Base-by-base conservation (phyloP, 2,888 invertebrate species). In the Drosophila diplacantha region DNA sequence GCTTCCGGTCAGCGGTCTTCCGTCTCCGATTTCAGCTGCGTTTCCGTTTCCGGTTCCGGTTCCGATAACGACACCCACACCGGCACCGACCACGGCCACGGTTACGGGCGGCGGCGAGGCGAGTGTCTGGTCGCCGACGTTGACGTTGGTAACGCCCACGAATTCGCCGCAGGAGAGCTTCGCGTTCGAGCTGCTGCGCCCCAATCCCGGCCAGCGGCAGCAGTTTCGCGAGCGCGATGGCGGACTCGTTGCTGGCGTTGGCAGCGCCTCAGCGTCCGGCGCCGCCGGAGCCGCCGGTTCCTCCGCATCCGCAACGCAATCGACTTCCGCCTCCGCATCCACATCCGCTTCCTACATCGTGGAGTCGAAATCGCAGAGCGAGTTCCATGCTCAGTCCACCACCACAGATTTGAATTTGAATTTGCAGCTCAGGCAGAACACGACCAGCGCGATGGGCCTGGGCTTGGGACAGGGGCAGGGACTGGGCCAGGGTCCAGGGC, bases 331-430 rank as follows among this genome's bases (percentile, higher is more conserved):
- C 1, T 47, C 52, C 5, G 43, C 52, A 16, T 39, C 47, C n/a
- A 43, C 68, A 4, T 37, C 69, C 8, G 47, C 70, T 9, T 82
- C 83, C 8, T 82, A 84, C 47, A 62, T 80, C 24, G 81, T 83
- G 14, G 81, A 83, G 16, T 71, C 75, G 7, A 57, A 74, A 18
- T 83, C 81, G 31, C 37, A 77, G 62, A 71, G 70, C 66, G 75
- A 72, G 69, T 80, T 81, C 59, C 84, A 75, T 72, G 80, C 75
- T 44, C 81, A 74, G 61, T 81, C 82, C 65, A 77, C 71, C 72
- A 77, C 71, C 73, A 81, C 83, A 76, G 84, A 80, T 82, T 80
- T 80, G 81, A 80, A 80, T 80, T 84, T 80, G 73, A 80, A 84
- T 84, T 84, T 80, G 81, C 80, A 80, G 81, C 73, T 78, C 64